Conservation (phyloP, 2,888 invertebrate species). For the Linnaemya vulpina region DNA sequence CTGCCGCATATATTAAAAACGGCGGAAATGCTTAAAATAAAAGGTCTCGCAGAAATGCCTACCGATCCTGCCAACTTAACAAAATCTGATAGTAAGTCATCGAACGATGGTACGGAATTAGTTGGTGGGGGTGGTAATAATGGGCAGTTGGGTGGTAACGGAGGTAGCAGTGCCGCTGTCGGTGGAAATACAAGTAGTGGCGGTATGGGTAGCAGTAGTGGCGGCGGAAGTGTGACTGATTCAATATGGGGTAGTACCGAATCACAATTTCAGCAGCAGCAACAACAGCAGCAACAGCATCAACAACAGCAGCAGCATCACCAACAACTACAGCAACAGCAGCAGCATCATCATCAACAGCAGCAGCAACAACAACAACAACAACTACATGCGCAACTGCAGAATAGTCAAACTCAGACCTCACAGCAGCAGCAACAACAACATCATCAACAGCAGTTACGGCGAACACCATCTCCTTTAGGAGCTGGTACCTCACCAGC, state of each 20-base stretch:
- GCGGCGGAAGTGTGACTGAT: slow-evolving; percentile 82
- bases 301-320: slow-evolving; percentile 76
- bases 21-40: slow-evolving; percentile 93
- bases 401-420: slow-evolving; percentile 85
- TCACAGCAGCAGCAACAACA: slow-evolving; percentile 86
- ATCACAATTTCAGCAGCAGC: slow-evolving; percentile 85
- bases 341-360: slow-evolving; percentile 81
- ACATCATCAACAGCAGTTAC: slow-evolving; percentile 86
- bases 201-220: slow-evolving; percentile 74
- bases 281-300: slow-evolving; percentile 82
- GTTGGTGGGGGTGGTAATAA: slow-evolving; percentile 81
- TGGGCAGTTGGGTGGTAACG: slow-evolving; percentile 76
- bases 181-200: slow-evolving; percentile 75
- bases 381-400: slow-evolving; percentile 85
- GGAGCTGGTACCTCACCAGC: slow-evolving; percentile 87
- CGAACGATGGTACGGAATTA: slow-evolving; percentile 83
- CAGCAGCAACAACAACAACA: slow-evolving; percentile 84
- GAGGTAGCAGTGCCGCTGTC: slow-evolving; percentile 74
- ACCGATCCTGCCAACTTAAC: slow-evolving; percentile 89
- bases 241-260: slow-evolving; percentile 84
- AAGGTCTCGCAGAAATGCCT: slow-evolving; percentile 94
- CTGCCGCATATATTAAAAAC: slow-evolving; percentile 91
- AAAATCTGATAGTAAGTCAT: slow-evolving; percentile 87
- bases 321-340: slow-evolving; percentile 82
- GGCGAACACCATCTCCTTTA: slow-evolving; percentile 84